Conservation (phyloP, 1,140 invertebrate species). For the Ceratina calcarata region DNA sequence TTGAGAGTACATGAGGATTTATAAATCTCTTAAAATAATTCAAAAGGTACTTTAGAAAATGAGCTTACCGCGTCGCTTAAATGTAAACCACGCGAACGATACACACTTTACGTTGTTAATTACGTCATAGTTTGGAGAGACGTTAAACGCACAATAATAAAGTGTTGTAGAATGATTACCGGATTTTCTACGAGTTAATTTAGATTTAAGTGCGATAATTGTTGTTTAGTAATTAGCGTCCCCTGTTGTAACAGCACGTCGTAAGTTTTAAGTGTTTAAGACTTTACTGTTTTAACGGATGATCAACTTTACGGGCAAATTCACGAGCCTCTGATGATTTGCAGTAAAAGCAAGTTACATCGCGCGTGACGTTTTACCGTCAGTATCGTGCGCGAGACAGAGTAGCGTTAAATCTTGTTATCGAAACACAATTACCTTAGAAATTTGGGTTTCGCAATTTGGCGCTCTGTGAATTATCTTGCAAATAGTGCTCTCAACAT, state of each 20-base stretch:
- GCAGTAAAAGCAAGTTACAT: constrained; percentile 6
- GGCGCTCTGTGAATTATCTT: neutral
- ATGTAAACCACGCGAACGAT: no score
- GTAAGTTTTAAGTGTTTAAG: neutral
- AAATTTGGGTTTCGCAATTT: neutral
- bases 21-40: no score
- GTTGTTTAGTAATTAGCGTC: neutral
- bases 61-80: no score
- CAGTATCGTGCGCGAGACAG: no score
- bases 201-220: neutral
- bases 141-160: no score
- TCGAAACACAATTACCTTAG: constrained; percentile 1
- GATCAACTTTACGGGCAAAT: neutral
- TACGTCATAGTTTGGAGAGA: no score
- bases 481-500: neutral
- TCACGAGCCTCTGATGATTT: neutral
- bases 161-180: no score
- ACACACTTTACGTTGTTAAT: no score
- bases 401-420: neutral
- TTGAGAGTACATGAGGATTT: no score
- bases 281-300: neutral
- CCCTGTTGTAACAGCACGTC: neutral
- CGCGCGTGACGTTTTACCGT: neutral
- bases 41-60: no score
- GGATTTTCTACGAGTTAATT: no score